phyloP scores from a whole-genome alignment of 2,797 vertebrate species.

The Lepus townsendii region DNA sequence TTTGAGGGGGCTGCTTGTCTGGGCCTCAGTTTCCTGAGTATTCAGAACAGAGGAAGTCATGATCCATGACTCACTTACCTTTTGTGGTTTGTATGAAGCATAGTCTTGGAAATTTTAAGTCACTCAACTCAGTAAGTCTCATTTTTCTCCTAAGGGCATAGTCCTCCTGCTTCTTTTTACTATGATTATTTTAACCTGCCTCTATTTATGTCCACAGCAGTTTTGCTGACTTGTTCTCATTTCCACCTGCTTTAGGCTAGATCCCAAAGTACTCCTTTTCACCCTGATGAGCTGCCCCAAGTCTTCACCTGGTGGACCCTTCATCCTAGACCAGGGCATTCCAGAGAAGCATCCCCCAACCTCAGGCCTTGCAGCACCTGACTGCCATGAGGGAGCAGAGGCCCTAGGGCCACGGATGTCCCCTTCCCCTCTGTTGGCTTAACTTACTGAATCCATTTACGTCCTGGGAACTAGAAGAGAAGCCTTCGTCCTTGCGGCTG shows the following conservation, averaged over 20 bases:
- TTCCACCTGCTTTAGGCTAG: background rate
- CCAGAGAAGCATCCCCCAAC: background rate
- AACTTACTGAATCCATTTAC: conserved; percentile 98
- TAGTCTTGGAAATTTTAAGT: background rate
- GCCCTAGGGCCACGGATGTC: background rate
- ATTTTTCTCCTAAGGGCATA: conserved; percentile 4
- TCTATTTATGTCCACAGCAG: conserved; percentile 18
- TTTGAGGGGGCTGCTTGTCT: background rate
- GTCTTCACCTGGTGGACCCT: background rate
- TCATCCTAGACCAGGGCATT: background rate
- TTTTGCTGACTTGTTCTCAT: conserved; percentile 12
- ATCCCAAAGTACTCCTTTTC: conserved; percentile 24
- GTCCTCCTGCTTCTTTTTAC: background rate
- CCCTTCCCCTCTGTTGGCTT: conserved; percentile 64
- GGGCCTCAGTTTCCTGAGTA: conserved; percentile 33
- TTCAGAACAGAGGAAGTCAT: background rate
- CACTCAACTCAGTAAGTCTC: background rate
- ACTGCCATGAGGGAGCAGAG: background rate
- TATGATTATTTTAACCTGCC: conserved; percentile 39
- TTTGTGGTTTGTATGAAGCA: background rate
- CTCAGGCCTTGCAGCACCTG: background rate
- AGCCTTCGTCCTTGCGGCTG: conserved; percentile 96
- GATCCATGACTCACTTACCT: background rate
- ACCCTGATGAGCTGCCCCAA: background rate
- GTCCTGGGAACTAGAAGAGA: conserved; percentile 97